Evolutionary conservation across 2,113 vertebrate genomes (phyloP).

Genomic region (Pelecanoides urinatrix): DNA sequence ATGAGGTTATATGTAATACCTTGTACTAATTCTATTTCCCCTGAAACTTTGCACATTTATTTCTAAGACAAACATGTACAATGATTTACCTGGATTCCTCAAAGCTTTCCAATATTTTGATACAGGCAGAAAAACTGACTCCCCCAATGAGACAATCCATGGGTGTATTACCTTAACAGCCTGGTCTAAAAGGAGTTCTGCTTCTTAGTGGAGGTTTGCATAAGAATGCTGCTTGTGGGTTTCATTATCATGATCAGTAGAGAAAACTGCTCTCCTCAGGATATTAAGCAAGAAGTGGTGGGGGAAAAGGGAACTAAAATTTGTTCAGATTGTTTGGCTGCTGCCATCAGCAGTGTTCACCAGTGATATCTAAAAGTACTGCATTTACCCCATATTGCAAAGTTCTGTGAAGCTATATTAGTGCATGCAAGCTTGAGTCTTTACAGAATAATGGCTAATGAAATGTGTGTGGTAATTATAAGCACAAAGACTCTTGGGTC

Average conservation of each 20-base stretch:
- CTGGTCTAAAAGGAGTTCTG: neutral
- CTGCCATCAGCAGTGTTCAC: conserved; percentile 36
- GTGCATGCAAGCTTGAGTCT: neutral
- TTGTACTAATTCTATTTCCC: neutral
- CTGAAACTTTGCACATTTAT: neutral
- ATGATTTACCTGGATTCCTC: conserved; percentile 37
- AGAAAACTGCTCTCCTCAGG: conserved; percentile 43
- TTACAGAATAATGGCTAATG: neutral
- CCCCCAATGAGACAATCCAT: neutral
- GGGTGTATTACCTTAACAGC: neutral
- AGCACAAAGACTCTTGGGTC: neutral
- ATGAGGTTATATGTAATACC: neutral
- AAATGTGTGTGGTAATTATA: neutral
- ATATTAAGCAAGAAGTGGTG: conserved; percentile 69
- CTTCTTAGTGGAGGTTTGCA: neutral
- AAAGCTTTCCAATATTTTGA: neutral
- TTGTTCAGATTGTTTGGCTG: conserved; percentile 18
- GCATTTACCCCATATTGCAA: neutral
- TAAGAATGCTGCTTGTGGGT: neutral
- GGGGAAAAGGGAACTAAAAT: conserved; percentile 63
- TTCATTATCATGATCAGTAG: neutral
- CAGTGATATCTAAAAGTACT: conserved; percentile 1
- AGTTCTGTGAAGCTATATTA: neutral
- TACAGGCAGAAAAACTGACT: neutral
- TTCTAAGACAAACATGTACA: neutral